These are phyloP conservation scores for Ochotona princeps DNA, from an alignment of 2,113 vertebrate species.

Conservation along the genomic window DNA sequence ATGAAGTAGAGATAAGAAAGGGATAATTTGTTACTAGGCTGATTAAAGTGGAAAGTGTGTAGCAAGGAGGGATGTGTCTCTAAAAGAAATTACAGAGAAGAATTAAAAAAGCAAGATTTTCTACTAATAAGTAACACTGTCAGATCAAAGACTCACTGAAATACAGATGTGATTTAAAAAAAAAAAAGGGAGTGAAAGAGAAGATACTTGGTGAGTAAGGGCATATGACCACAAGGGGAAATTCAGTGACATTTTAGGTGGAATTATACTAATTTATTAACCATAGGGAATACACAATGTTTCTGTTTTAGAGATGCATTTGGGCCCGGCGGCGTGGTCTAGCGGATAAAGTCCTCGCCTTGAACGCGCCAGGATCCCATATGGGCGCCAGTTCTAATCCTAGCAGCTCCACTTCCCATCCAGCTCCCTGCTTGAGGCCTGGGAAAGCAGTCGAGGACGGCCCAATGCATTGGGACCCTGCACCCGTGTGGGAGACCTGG, in stretches of 20 bases:
- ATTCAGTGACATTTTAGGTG: neutral
- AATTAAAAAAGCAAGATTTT: neutral
- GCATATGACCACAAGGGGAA: neutral
- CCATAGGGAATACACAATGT: neutral
- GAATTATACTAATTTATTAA: neutral
- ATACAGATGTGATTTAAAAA: neutral
- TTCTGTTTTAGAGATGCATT: neutral
- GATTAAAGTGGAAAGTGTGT: neutral
- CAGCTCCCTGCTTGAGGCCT: too few species aligned
- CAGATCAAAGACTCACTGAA: neutral
- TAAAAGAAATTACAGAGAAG: constrained; percentile 2
- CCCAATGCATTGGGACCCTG: too few species aligned
- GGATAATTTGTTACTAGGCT: neutral
- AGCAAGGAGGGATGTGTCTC: neutral
- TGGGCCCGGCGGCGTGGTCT: too few species aligned
- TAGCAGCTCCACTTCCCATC: too few species aligned
- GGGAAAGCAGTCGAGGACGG: too few species aligned
- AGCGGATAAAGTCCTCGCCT: too few species aligned
- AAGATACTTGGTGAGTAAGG: neutral
- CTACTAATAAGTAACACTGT: neutral
- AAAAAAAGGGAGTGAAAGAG: neutral
- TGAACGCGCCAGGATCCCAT: too few species aligned
- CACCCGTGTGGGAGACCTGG: too few species aligned
- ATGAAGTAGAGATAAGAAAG: neutral
- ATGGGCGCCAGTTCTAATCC: too few species aligned